A percentile compares a stretch with the other conserved stretches of the same genome.
Evolutionary conservation across 2,888 invertebrate genomes (phyloP).

Genomic region (Phlogophora meticulosa): DNA sequence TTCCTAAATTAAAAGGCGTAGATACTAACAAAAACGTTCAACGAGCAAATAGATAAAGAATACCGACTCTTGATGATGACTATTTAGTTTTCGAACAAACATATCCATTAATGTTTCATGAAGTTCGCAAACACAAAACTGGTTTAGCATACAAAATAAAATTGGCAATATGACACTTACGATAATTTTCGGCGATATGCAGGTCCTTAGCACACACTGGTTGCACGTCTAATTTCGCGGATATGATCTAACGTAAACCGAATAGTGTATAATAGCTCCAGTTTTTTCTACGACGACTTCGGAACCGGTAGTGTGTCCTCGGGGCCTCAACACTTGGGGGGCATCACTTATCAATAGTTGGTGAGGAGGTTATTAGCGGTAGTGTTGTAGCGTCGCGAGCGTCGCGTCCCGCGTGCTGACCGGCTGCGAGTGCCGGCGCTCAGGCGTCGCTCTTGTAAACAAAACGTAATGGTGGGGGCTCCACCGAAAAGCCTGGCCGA

Average conservation of each 20-base stretch:
- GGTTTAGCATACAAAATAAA: conserved; percentile 68
- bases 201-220: conserved; percentile 78
- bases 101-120: conserved; percentile 73
- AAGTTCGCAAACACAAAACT: conserved; percentile 67
- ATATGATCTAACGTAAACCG: conserved; percentile 68
- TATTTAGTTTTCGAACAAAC: conserved; percentile 69
- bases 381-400: conserved; percentile 72
- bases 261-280: conserved; percentile 66
- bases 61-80: conserved; percentile 57
- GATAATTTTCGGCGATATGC: conserved; percentile 74
- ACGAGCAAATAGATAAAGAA: conserved; percentile 63
- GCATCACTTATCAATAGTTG: conserved; percentile 77
- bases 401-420: conserved; percentile 85
- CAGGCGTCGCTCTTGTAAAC: conserved; percentile 87
- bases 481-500: conserved; percentile 88
- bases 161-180: conserved; percentile 79
- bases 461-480: conserved; percentile 89
- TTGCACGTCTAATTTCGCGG: conserved; percentile 72
- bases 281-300: conserved; percentile 67
- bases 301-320: conserved; percentile 68
- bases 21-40: conserved; percentile 69
- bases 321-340: conserved; percentile 71
- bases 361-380: conserved; percentile 65
- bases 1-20: conserved; percentile 71
- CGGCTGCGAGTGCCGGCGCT: conserved; percentile 87